phyloP scores from a whole-genome alignment of 2,797 vertebrate genomes.

The Clarias fuscus region DNA sequence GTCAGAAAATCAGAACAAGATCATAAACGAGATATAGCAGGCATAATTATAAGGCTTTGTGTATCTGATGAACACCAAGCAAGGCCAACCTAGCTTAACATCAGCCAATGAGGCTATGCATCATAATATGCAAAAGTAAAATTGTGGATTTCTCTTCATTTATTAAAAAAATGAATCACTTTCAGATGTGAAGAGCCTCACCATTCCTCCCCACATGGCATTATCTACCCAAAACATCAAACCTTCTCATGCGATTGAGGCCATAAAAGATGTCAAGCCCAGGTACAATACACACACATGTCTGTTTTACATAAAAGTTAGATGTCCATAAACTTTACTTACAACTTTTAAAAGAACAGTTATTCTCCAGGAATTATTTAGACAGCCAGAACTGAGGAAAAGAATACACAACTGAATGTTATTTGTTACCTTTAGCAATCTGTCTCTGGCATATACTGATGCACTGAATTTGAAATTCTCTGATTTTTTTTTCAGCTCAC shows the following conservation, averaged over 20 bases:
- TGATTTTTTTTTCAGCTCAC: not conserved
- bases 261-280: not conserved
- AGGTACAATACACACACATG: not conserved
- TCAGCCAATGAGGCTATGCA: not conserved
- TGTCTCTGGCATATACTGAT: not conserved
- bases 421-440: not conserved
- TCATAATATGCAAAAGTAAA: not conserved
- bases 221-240: not conserved
- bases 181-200: conserved; percentile 13
- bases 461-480: too few species aligned
- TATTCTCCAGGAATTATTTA: not conserved
- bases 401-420: not conserved
- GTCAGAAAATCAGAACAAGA: not conserved
- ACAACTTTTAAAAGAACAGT: not conserved
- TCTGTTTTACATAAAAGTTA: not conserved
- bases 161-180: not conserved
- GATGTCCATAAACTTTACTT: not conserved
- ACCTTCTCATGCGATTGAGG: not conserved
- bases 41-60: not conserved
- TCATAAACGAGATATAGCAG: not conserved
- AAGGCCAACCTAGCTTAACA: not conserved
- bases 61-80: not conserved
- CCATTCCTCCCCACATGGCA: not conserved
- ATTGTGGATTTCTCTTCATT: not conserved
- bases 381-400: not conserved